phyloP scores from a whole-genome alignment of 2,797 vertebrate species.

The Argentina silus region DNA sequence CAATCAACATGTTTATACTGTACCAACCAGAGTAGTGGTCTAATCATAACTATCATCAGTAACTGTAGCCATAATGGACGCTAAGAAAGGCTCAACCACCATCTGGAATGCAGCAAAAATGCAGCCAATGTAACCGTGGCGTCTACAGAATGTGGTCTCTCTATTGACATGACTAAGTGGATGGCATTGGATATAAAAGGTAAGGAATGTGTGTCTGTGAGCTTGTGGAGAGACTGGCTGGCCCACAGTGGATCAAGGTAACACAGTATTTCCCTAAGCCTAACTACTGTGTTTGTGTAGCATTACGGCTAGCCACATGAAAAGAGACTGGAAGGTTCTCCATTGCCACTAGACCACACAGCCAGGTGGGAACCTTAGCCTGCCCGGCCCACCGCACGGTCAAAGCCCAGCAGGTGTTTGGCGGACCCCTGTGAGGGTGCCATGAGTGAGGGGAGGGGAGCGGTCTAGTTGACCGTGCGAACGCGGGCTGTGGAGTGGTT shows the following conservation, averaged over 20 bases:
- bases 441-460: background rate
- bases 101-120: constrained; percentile 15
- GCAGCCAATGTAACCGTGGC: constrained; percentile 50
- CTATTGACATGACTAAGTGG: constrained; percentile 65
- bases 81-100: too few relatives aligned
- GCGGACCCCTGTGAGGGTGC: background rate
- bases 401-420: constrained; percentile 65
- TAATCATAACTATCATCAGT: too few relatives aligned
- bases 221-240: constrained; percentile 50
- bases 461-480: constrained; percentile 40
- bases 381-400: constrained; percentile 43
- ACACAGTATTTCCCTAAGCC: constrained; percentile 55
- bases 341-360: background rate
- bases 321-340: constrained; percentile 23
- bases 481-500: constrained; percentile 53
- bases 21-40: too few relatives aligned
- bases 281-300: constrained; percentile 62
- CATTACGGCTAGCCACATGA: constrained; percentile 55
- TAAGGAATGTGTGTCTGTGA: background rate
- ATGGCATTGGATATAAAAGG: constrained; percentile 43
- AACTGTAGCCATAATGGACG: too few relatives aligned
- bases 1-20: background rate
- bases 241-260: constrained; percentile 60
- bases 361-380: background rate
- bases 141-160: constrained; percentile 54